Base-by-base conservation (phyloP, 2,113 vertebrate genomes). In the Nestor notabilis region DNA sequence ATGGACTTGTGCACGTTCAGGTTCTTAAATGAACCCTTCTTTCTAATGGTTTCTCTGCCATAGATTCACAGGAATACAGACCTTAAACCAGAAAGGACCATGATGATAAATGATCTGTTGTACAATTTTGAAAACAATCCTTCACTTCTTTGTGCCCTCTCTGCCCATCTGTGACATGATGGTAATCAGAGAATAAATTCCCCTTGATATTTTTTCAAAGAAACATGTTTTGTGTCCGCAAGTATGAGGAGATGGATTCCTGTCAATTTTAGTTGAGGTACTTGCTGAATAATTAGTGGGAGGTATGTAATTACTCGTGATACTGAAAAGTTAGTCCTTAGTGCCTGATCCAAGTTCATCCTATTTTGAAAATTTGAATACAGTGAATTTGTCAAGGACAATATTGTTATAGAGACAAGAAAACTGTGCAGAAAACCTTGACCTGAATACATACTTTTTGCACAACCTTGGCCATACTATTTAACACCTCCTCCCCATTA, bases 261-360 rank as follows among this genome's bases (percentile, higher is more conserved):
- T 66, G 65, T 47, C 0, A 8, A 35, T 70, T 87, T 75, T 31
- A 61, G 6, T 66, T 77, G 20, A 21, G 1, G 1, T 18, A 4
- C 7, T 5, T 29, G 24, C 25, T 43, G 72, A 80, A 76, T 46
- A 68, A 47, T 61, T 55, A n/a, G 9, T 56, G 20, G 21, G 13
- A 69, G 0, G 0, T 41, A 58, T 5, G 24, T 74, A 24, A 11
- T 53, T 58, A 44, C 4, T 31, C 0, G 2, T 4, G 41, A 25
- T 44, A 55, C 29, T 41, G 46, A 75, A 17, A 46, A 11, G 11
- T 76, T 72, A 64, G 35, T 65, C 29, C 15, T 90, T 90, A 28
- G 11, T 60, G 39, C 27, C 10, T 33, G 27, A 49, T 37, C 29
- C 39, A 80, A 60, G 28, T 28, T 80, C 7, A 76, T 9, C 43